phyloP scores from a whole-genome alignment of 2,888 invertebrate genomes.

The Congeria kusceri region DNA sequence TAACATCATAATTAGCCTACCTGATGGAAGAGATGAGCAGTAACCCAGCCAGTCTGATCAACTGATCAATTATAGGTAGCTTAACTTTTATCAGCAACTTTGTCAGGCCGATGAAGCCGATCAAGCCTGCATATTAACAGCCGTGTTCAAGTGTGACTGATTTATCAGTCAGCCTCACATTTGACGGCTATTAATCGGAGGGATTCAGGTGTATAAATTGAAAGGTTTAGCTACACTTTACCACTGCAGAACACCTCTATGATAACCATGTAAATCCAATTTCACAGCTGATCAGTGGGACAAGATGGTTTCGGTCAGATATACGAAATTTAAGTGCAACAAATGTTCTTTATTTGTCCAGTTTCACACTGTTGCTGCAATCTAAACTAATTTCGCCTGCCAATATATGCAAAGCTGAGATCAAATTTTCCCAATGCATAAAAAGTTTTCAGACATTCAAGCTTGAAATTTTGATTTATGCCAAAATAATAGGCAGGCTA shows the following conservation, averaged over 20 bases:
- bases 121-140: neutral
- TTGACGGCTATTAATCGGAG: constrained; percentile 14
- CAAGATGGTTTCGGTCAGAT: no score
- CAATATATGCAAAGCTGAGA: no score
- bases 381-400: no score
- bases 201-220: constrained; percentile 12
- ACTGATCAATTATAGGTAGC: no score
- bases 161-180: neutral
- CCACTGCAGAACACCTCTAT: constrained; percentile 16
- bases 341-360: constrained; percentile 13
- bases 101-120: no score
- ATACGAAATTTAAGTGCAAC: neutral
- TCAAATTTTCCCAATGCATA: neutral
- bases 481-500: neutral
- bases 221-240: constrained; percentile 7
- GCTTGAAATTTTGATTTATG: constrained; percentile 3
- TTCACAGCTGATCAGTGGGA: constrained; percentile 23
- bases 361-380: neutral
- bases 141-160: constrained; percentile 5
- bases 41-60: no score
- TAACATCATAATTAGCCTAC: no score
- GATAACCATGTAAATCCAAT: constrained; percentile 34
- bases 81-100: no score
- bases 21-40: no score
- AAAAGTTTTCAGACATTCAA: neutral